Percentiles rank a stretch among this genome's conserved stretches.
Conservation (phyloP, 2,888 invertebrate genomes). For the Limnephilus lunatus region DNA sequence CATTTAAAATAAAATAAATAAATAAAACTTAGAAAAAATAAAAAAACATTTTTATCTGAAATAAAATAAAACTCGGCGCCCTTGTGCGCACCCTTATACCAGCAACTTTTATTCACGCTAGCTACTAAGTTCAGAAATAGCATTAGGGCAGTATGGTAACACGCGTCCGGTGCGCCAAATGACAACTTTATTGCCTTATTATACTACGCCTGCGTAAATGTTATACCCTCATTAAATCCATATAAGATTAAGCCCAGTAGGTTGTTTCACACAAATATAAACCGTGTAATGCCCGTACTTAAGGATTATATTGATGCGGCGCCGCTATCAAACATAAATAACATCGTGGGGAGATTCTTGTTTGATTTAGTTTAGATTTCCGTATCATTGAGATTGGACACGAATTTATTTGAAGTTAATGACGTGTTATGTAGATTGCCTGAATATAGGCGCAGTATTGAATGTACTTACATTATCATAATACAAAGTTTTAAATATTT, state of each 20-base stretch:
- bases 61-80: slow-evolving; percentile 45
- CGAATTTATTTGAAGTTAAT: slow-evolving; percentile 12
- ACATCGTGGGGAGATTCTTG: slow-evolving; percentile 22
- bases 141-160: slow-evolving; percentile 57
- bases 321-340: background rate
- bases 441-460: background rate
- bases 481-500: background rate
- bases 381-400: slow-evolving; percentile 39
- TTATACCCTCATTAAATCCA: slow-evolving; percentile 57
- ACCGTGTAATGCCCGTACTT: slow-evolving; percentile 48
- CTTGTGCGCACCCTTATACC: slow-evolving; percentile 46
- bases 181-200: slow-evolving; percentile 62
- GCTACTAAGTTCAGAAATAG: slow-evolving; percentile 59
- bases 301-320: slow-evolving; percentile 52
- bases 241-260: slow-evolving; percentile 55
- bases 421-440: slow-evolving; percentile 4
- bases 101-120: slow-evolving; percentile 61
- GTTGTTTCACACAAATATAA: slow-evolving; percentile 56
- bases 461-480: background rate
- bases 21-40: background rate
- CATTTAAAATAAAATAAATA: background rate
- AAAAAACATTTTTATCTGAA: background rate
- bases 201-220: slow-evolving; percentile 54
- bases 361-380: slow-evolving; percentile 52
- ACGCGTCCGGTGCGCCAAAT: slow-evolving; percentile 61